A percentile compares a stretch with the other conserved stretches of the same genome.
These are phyloP conservation scores for Lutraria rhynchaena DNA, from an alignment of 1,140 invertebrate species.

Conservation along the genomic window DNA sequence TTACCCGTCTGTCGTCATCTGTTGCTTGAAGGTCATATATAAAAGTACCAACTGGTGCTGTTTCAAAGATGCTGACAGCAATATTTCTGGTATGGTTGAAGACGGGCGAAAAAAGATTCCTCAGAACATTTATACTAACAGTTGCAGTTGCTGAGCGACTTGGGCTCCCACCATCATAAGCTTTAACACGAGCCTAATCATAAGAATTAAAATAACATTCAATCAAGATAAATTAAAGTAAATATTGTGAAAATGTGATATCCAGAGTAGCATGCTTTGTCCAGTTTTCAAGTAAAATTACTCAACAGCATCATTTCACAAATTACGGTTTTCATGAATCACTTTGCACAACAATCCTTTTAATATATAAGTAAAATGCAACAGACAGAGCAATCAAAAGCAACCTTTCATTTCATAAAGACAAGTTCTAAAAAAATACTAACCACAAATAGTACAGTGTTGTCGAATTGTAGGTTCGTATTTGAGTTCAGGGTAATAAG, in stretches of 20 bases:
- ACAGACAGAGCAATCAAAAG: too few relatives aligned
- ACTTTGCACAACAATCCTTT: too few relatives aligned
- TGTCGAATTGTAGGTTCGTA: slow-evolving; percentile 54
- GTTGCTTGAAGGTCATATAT: slow-evolving; percentile 61
- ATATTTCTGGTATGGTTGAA: slow-evolving; percentile 58
- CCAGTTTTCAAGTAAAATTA: too few relatives aligned
- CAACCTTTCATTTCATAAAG: too few relatives aligned
- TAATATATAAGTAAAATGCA: too few relatives aligned
- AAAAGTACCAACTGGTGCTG: slow-evolving; percentile 59
- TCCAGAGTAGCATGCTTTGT: too few relatives aligned
- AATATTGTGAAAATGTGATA: too few relatives aligned
- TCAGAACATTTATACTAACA: slow-evolving; percentile 86
- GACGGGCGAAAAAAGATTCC: slow-evolving; percentile 63
- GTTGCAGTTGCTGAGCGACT: slow-evolving; percentile 91
- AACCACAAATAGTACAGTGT: slow-evolving; percentile 55
- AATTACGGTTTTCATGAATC: too few relatives aligned
- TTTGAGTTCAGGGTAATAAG: slow-evolving; percentile 54
- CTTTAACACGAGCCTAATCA: slow-evolving; percentile 69
- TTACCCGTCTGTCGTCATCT: slow-evolving; percentile 66
- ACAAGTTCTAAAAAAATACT: too few relatives aligned
- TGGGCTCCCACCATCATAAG: slow-evolving; percentile 93
- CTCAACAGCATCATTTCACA: too few relatives aligned
- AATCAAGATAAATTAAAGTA: too few relatives aligned
- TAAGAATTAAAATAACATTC: not conserved
- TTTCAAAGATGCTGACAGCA: slow-evolving; percentile 59